Base-by-base conservation (phyloP, 2,888 invertebrate genomes). In the Clunio marinus region DNA sequence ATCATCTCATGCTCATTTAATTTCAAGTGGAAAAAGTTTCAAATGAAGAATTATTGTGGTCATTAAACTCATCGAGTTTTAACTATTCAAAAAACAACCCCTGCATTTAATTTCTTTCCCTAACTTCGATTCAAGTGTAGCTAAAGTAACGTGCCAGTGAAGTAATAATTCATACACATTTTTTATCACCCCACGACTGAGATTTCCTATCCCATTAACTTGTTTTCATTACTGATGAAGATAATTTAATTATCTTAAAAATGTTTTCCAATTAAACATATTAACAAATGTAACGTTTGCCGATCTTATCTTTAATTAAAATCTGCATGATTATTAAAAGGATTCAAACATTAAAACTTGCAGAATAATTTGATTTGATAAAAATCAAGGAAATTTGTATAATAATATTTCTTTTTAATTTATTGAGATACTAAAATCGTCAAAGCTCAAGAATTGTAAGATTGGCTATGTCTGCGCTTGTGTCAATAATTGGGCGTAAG, bases 41-140 rank as follows among this genome's bases (percentile, higher is more conserved):
- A 66, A 66, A 66, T 51, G 66, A 66, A 66, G 66, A 66, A 55
- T 66, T 66, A 66, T 66, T 66, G 66, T 66, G 66, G 66, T 66
- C 66, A 66, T 66, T 66, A 66, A 66, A 66, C 20, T 63, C 45
- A 63, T 62, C 41, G 41, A 41, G 41, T 10, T 10, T n/a, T 15
- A 17, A 32, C 32, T 10, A 32, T 7, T 32, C 32, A 4, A 32
- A 10, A 7, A 7, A 5, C 20, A 8, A 57, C 57, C 57, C 57
- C 27, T 57, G 25, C 13, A n/a, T 27, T 57, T 27, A 24, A 27
- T 57, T 57, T 20, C 15, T 25, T 25, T 22, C 57, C 57, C 57
- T 51, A 51, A 51, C 25, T 57, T n/a, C 2, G 57, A 57, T 27
- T 27, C 57, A 51, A 7, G 7, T 15, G 57, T 27, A 25, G 22